A percentile compares a stretch with the other conserved stretches of the same genome.
Conservation (phyloP, 2,888 invertebrate genomes). For the Microctonus hyperodae region DNA sequence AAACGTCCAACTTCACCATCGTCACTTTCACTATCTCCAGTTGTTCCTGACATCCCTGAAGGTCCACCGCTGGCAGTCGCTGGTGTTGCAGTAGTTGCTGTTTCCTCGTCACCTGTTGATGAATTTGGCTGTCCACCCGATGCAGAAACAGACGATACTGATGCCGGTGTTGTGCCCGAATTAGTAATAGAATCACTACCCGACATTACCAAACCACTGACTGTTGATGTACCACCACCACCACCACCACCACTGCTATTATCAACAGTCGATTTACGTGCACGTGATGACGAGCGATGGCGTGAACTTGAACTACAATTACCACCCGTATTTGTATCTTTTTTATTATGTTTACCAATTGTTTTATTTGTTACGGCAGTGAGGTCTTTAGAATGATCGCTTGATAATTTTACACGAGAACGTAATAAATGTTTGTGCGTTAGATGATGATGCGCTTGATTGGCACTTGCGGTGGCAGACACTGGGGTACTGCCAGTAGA, state of each 20-base stretch:
- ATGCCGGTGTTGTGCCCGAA: slow-evolving; percentile 51
- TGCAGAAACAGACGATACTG: slow-evolving; percentile 52
- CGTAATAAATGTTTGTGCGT: slow-evolving; percentile 60
- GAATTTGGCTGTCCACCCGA: slow-evolving; percentile 54
- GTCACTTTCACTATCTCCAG: slow-evolving; percentile 79
- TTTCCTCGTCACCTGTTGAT: slow-evolving; percentile 55
- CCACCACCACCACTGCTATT: slow-evolving; percentile 63
- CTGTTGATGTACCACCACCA: slow-evolving; percentile 13
- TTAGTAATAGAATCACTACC: slow-evolving; percentile 56
- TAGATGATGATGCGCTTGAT: slow-evolving; percentile 65
- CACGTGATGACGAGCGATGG: slow-evolving; percentile 65
- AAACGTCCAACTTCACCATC: slow-evolving; percentile 95
- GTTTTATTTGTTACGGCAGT: slow-evolving; percentile 61
- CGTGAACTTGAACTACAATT: slow-evolving; percentile 68
- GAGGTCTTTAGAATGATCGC: slow-evolving; percentile 55
- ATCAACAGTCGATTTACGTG: slow-evolving; percentile 61
- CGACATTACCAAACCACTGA: slow-evolving; percentile 48
- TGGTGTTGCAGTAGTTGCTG: slow-evolving; percentile 53
- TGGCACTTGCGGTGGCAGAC: slow-evolving; percentile 58
- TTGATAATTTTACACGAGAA: slow-evolving; percentile 55
- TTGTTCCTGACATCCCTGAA: slow-evolving; percentile 61
- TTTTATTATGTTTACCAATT: slow-evolving; percentile 58
- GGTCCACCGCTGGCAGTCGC: slow-evolving; percentile 60
- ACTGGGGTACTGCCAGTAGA: slow-evolving; percentile 57
- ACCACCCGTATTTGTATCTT: slow-evolving; percentile 72